phyloP scores from a whole-genome alignment of 2,888 invertebrate genomes.

The Ophion slaviceki region DNA sequence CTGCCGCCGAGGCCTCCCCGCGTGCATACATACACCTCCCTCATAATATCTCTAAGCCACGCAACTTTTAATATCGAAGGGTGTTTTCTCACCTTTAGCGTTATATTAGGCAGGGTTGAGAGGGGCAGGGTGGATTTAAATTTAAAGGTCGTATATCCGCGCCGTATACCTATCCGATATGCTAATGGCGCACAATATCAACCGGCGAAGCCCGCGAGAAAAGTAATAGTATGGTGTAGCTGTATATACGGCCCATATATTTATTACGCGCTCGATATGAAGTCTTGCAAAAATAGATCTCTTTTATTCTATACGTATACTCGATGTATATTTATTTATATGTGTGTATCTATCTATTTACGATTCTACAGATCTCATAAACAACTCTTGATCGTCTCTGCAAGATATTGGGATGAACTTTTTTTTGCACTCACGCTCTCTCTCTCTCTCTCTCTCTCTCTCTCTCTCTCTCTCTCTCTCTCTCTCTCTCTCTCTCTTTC shows the following conservation, averaged over 20 bases:
- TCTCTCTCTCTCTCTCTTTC: too few species aligned
- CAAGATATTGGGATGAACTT: slow-evolving; percentile 9
- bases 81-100: slow-evolving; percentile 81
- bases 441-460: not conserved
- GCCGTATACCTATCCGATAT: slow-evolving; percentile 77
- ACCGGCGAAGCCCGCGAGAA: slow-evolving; percentile 44
- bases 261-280: slow-evolving; percentile 46
- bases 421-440: not conserved
- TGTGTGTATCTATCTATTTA: slow-evolving; percentile 14
- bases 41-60: slow-evolving; percentile 79
- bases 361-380: slow-evolving; percentile 52
- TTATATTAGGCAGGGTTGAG: slow-evolving; percentile 73
- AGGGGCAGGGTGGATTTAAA: slow-evolving; percentile 72
- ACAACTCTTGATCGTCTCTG: slow-evolving; percentile 49
- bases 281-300: slow-evolving; percentile 41
- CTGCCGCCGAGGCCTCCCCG: slow-evolving; percentile 40
- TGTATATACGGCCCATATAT: slow-evolving; percentile 25
- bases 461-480: not conserved
- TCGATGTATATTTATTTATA: not conserved
- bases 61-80: slow-evolving; percentile 82
- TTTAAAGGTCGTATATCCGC: slow-evolving; percentile 78
- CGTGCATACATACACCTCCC: slow-evolving; percentile 41
- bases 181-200: slow-evolving; percentile 79
- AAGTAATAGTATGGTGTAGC: slow-evolving; percentile 15
- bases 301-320: not conserved